Evolutionary conservation across 2,113 vertebrate species (phyloP).

Genomic region (Myocastor coypus): DNA sequence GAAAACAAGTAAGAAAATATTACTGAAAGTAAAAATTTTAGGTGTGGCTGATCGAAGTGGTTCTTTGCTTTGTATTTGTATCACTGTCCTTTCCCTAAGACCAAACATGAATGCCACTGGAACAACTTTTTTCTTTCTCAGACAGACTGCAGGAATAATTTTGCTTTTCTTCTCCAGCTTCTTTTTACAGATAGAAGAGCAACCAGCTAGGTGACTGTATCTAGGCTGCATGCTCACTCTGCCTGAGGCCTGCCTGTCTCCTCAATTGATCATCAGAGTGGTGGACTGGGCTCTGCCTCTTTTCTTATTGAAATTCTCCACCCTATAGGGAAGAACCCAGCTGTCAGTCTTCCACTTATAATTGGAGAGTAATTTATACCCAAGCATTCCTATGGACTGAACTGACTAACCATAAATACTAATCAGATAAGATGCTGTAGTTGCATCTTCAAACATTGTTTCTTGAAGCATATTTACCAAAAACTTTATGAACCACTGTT

Average conservation of each 20-base stretch:
- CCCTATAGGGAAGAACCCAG: neutral
- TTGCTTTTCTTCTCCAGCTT: neutral
- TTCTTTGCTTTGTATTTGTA: neutral
- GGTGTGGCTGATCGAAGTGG: neutral
- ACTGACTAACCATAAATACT: neutral
- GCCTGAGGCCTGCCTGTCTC: neutral
- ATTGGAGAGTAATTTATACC: neutral
- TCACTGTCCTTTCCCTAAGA: neutral
- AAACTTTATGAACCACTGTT: neutral
- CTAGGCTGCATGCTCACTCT: neutral
- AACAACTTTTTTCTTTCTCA: neutral
- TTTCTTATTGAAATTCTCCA: neutral
- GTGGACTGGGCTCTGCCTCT: neutral
- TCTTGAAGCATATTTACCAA: neutral
- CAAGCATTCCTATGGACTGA: neutral
- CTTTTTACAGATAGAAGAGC: neutral
- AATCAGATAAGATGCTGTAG: neutral
- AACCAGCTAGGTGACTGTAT: neutral
- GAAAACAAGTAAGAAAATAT: slow-evolving; percentile 24
- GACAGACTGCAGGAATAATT: neutral
- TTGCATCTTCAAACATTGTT: neutral
- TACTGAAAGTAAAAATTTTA: neutral
- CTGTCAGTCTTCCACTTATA: neutral
- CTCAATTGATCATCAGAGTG: neutral
- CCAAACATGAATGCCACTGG: neutral